Evolutionary conservation across 2,797 vertebrate species (phyloP), one percentile per base, ranked within the genome.

Genomic region (Amblyraja radiata): DNA sequence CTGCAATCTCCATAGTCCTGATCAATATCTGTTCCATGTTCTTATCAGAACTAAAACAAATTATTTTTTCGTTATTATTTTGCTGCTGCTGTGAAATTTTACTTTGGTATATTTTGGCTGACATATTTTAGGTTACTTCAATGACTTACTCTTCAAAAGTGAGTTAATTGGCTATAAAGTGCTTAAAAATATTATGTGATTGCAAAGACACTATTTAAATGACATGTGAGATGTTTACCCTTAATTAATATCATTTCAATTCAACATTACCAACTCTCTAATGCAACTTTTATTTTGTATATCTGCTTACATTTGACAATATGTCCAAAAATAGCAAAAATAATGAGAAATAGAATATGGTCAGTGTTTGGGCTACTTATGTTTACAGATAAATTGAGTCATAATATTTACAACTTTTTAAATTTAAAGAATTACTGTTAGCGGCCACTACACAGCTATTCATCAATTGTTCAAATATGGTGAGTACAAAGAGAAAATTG

Each of bases 401-500:
- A 73, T 73, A 23, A 23, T 73, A 21, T 68, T 14, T 25, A 73
- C 2, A 73, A 6, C 1, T 21, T 73, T 2, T 73, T 21, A 25
- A 25, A 6, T 73, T 25, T 68, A 68, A 68, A 68, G 65, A 18
- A 91, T 39, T 23, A n/a, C 25, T 39, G n/a, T 73, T 3, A 13
- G 11, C 18, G 54, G 11, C 39, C 73, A 74, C 90, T 54, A 74
- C 90, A 91, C 36, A 74, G 68, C 36, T 91, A 25, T 73, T 91
- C 90, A 73, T 91, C 46, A 91, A 91, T 39, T 91, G 68, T 74
- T 91, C 90, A 91, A 90, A 91, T 36, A 7, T 23, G 14, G 7
- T 28, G 76, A n/a, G 36, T 92, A 92, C 71, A 76, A 92, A 54
- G 73, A 76, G 61, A 88, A 88, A 92, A 76, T 16, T 92, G 71